A percentile compares a stretch with the other conserved stretches of the same genome.
phyloP scores from a whole-genome alignment of 1,140 invertebrate genomes.

The Anthonomus grandis region DNA sequence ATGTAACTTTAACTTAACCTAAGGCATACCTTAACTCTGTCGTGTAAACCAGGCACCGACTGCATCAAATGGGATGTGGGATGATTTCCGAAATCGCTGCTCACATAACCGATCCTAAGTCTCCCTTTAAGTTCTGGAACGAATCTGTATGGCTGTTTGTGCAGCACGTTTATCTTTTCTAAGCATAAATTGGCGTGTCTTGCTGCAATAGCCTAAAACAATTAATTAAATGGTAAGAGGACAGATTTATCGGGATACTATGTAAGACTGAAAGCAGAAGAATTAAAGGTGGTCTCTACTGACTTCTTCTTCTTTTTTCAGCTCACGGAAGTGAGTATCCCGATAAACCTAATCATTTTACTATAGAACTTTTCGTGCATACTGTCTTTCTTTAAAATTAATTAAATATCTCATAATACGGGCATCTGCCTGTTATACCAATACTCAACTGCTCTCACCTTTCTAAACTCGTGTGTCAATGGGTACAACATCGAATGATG shows the following conservation, averaged over 20 bases:
- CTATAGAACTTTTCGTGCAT: no score
- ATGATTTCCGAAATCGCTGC: conserved; percentile 98
- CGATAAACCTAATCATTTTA: no score
- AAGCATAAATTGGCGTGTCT: conserved; percentile 95
- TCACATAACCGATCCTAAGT: conserved; percentile 93
- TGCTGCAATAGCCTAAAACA: conserved; percentile 72
- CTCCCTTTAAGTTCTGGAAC: conserved; percentile 61
- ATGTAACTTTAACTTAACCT: not conserved
- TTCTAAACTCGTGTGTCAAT: conserved; percentile 88
- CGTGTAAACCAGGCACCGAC: conserved; percentile 95
- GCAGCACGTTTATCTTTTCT: conserved; percentile 91
- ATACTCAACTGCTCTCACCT: conserved; percentile 54
- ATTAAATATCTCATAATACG: no score
- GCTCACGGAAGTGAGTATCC: no score
- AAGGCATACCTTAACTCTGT: conserved; percentile 57
- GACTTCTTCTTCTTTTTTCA: no score
- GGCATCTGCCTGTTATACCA: no score
- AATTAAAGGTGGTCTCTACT: no score
- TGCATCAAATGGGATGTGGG: conserved; percentile 99
- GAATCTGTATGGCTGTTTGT: conserved; percentile 81
- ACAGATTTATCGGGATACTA: no score
- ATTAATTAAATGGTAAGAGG: no score
- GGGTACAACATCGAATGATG: conserved; percentile 99
- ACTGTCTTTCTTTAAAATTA: no score
- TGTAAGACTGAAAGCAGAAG: no score